Percentiles rank a stretch among this genome's conserved stretches.
Conservation (phyloP, 2,113 vertebrate genomes). For the Rallus limicola region DNA sequence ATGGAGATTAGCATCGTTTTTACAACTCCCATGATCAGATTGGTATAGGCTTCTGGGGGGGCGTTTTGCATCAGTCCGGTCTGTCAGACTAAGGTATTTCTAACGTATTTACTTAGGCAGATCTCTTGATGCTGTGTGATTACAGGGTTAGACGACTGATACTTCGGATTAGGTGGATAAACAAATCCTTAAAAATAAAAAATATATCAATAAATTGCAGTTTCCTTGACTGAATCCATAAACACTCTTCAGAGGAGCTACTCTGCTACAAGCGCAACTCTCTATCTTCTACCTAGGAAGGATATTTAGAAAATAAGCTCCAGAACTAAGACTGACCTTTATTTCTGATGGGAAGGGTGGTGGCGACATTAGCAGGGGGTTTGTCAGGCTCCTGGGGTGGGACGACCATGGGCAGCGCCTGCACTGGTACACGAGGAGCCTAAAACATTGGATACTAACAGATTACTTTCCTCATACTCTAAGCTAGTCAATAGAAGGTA, state of each 20-base stretch:
- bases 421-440: slow-evolving; percentile 99
- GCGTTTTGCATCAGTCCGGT: neutral
- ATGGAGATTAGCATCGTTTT: neutral
- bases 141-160: slow-evolving; percentile 23
- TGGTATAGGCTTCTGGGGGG: neutral
- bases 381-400: slow-evolving; percentile 98
- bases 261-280: neutral
- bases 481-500: slow-evolving; percentile 7
- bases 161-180: neutral
- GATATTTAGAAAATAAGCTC: slow-evolving; percentile 46
- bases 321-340: slow-evolving; percentile 87
- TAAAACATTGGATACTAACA: slow-evolving; percentile 69
- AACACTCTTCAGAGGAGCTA: slow-evolving; percentile 12
- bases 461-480: slow-evolving; percentile 48
- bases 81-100: neutral
- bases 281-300: slow-evolving; percentile 41
- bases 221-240: slow-evolving; percentile 19
- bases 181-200: neutral
- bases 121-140: slow-evolving; percentile 13
- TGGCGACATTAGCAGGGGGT: slow-evolving; percentile 91
- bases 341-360: slow-evolving; percentile 91
- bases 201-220: neutral
- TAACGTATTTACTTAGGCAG: slow-evolving; percentile 9
- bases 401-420: slow-evolving; percentile 98
- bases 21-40: neutral